Evolutionary conservation across 1,140 invertebrate species (phyloP), one percentile per base, ranked within the genome.

Genomic region (Acromyrmex heyeri): DNA sequence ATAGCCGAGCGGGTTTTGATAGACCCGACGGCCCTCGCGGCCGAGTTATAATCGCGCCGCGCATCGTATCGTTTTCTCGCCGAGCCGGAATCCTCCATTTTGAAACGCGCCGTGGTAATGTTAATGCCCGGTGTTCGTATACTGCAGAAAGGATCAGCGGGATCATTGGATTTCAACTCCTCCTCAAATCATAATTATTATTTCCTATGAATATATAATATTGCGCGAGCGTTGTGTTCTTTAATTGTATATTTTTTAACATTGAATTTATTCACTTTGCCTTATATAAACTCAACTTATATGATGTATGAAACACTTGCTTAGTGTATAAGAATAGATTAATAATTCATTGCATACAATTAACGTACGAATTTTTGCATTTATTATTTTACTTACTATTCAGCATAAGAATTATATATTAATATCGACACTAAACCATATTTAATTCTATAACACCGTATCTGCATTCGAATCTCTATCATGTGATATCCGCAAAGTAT

Each of bases 1-100:
- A 94, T 93, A 88, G 91, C 86, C 86, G 77, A 90, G 87, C 92
- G 85, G 90, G 90, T 93, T 93, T 93, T 92, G 93, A 93, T 93
- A 93, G 92, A 93, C 79, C 88, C 86, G 77, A 86, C 82, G 82
- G 86, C 86, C 89, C 91, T 90, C 82, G 73, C 76, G 73, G 89
- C 79, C 85, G 85, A 88, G 83, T 81, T 90, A 87, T 90, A 90
- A 90, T 90, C 89, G 89, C 79, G 75, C 85, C 73, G 72, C 73
- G 59, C 70, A 87, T 69, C 76, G 77, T 67, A 90, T 90, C 89
- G 86, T 90, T 90, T 90, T 87, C 88, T 89, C 85, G 86, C 86
- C 89, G 76, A 62, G 62, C 21, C 67, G 70, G 77, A 67, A 86
- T 89, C 88, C 86, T 76, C 89, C 88, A 91, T 91, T 91, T 91